These are phyloP conservation scores for Sinocyclocheilus anophthalmus DNA, from an alignment of 2,113 vertebrate species.

Conservation along the genomic window DNA sequence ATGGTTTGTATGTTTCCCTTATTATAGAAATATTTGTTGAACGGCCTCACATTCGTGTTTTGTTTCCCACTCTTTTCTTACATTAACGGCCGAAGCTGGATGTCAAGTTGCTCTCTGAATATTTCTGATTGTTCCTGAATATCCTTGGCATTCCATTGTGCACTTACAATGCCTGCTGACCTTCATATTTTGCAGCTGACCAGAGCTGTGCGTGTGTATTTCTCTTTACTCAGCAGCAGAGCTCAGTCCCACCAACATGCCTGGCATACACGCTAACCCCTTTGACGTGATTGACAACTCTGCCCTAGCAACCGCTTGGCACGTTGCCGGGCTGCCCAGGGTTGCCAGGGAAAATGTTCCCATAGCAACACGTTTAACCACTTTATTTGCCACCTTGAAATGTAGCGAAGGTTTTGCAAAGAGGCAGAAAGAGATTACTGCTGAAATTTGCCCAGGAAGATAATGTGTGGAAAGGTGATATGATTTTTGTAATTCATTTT, in stretches of 20 bases:
- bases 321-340: conserved; percentile 73
- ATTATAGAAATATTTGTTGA: neutral
- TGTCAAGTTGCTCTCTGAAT: neutral
- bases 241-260: conserved; percentile 56
- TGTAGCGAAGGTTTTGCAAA: conserved; percentile 32
- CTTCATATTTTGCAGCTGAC: conserved; percentile 20
- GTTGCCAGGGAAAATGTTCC: conserved; percentile 79
- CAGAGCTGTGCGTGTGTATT: conserved; percentile 39
- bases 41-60: neutral
- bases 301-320: conserved; percentile 80
- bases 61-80: neutral
- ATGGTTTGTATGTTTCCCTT: neutral
- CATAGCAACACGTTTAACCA: conserved; percentile 72
- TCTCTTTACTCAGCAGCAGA: conserved; percentile 52
- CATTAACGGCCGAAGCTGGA: neutral
- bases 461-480: neutral
- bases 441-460: conserved; percentile 6
- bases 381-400: conserved; percentile 64
- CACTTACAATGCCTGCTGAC: conserved; percentile 1
- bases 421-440: conserved; percentile 24
- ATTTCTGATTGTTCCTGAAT: conserved; percentile 22
- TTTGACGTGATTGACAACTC: conserved; percentile 69
- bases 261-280: conserved; percentile 65
- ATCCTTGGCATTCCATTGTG: neutral
- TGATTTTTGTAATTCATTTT: neutral